These are phyloP conservation scores for Vanessa atalanta DNA, from an alignment of 1,140 invertebrate genomes.

Conservation along the genomic window DNA sequence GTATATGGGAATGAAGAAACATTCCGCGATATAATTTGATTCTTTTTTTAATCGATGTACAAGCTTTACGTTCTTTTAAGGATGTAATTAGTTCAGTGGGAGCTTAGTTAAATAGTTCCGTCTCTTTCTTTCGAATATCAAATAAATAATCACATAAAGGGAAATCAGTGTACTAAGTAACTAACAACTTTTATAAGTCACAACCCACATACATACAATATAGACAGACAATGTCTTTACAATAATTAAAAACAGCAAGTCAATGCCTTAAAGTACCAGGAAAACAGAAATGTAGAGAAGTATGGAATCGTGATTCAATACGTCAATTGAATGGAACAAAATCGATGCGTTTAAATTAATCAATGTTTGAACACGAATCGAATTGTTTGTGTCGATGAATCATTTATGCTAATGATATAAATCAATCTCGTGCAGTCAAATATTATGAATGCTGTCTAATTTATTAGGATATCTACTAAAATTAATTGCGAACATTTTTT, in stretches of 20 bases:
- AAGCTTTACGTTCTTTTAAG: too few relatives aligned
- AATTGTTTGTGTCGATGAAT: conserved; percentile 27
- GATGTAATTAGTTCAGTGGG: too few relatives aligned
- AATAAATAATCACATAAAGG: too few relatives aligned
- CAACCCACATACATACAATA: not conserved
- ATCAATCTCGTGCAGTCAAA: conserved; percentile 1
- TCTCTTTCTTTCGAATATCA: too few relatives aligned
- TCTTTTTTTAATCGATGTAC: too few relatives aligned
- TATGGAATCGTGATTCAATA: not conserved
- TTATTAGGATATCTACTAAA: not conserved
- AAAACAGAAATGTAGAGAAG: not conserved
- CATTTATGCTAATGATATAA: conserved; percentile 16
- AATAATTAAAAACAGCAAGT: not conserved
- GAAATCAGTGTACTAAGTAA: too few relatives aligned
- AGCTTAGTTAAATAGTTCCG: too few relatives aligned
- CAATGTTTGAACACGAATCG: conserved; percentile 27
- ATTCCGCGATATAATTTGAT: too few relatives aligned
- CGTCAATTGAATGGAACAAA: conserved; percentile 5
- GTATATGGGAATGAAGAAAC: too few relatives aligned
- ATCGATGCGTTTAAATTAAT: conserved; percentile 20
- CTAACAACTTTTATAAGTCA: too few relatives aligned
- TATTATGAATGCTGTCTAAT: not conserved
- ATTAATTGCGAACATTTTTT: not conserved
- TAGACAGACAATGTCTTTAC: not conserved
- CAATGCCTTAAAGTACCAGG: not conserved